phyloP scores from a whole-genome alignment of 1,140 invertebrate genomes.

The Melitaea cinxia region DNA sequence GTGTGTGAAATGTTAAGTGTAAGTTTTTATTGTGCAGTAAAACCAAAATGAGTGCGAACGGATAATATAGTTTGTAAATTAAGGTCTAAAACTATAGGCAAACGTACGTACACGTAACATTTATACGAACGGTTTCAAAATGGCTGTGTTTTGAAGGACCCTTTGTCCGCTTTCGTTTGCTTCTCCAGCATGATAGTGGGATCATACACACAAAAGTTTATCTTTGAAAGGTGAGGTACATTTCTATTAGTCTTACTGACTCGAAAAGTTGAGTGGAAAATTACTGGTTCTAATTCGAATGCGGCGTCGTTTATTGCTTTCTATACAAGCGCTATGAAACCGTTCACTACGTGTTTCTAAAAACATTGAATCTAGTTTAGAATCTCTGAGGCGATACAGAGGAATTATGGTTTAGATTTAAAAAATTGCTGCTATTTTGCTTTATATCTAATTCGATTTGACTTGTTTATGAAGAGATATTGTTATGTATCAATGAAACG shows the following conservation, averaged over 20 bases:
- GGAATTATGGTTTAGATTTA: slow-evolving; percentile 6
- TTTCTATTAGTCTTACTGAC: slow-evolving; percentile 45
- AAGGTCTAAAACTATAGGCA: slow-evolving; percentile 60
- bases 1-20: slow-evolving; percentile 81
- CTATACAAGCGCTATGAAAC: slow-evolving; percentile 67
- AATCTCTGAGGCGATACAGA: neutral
- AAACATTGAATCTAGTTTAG: slow-evolving; percentile 53
- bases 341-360: slow-evolving; percentile 73
- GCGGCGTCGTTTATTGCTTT: slow-evolving; percentile 70
- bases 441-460: slow-evolving; percentile 42
- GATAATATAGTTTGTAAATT: slow-evolving; percentile 62
- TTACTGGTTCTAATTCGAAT: slow-evolving; percentile 67
- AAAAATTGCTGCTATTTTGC: slow-evolving; percentile 5
- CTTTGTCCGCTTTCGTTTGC: slow-evolving; percentile 80
- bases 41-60: slow-evolving; percentile 80
- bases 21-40: slow-evolving; percentile 79
- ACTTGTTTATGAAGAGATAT: slow-evolving; percentile 16
- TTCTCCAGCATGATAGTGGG: slow-evolving; percentile 80
- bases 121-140: slow-evolving; percentile 80
- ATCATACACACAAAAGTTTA: slow-evolving; percentile 74
- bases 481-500: slow-evolving; percentile 10
- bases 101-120: slow-evolving; percentile 73
- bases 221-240: slow-evolving; percentile 75
- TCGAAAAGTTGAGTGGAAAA: slow-evolving; percentile 66
- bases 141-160: slow-evolving; percentile 82